These are phyloP conservation scores for Lepidonotus clava DNA, from an alignment of 2,888 invertebrate species.

Conservation along the genomic window DNA sequence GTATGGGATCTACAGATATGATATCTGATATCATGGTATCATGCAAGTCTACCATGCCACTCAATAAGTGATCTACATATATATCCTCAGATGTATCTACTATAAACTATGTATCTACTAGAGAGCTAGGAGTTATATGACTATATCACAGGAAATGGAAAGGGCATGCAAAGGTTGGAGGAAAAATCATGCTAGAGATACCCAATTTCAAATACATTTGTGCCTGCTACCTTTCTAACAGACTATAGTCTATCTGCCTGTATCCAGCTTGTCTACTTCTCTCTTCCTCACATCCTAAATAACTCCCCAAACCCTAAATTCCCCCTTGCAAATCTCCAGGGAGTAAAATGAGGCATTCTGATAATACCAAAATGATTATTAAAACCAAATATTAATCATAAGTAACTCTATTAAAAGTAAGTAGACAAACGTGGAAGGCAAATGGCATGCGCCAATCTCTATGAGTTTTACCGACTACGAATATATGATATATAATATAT, in stretches of 20 bases:
- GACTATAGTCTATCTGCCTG: conserved; percentile 19
- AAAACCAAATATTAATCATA: not conserved
- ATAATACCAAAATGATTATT: not conserved
- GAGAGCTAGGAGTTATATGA: not conserved
- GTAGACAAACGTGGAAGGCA: conserved; percentile 37
- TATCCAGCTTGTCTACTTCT: conserved; percentile 29
- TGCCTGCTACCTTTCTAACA: conserved; percentile 38
- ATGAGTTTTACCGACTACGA: conserved; percentile 33
- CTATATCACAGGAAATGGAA: too few species aligned
- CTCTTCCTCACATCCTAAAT: not conserved
- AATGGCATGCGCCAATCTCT: conserved; percentile 39
- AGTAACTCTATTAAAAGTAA: conserved; percentile 3
- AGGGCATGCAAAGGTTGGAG: conserved; percentile 13
- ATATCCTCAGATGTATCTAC: too few species aligned
- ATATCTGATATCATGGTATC: too few species aligned
- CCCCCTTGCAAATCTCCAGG: not conserved
- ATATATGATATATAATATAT: conserved; percentile 11
- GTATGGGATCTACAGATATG: too few species aligned
- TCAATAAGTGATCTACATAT: too few species aligned
- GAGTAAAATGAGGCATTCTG: conserved; percentile 9
- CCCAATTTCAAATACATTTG: conserved; percentile 1
- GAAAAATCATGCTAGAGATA: not conserved
- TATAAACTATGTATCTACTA: not conserved
- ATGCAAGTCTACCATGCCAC: too few species aligned
- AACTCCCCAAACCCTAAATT: not conserved